Percentiles rank a stretch among this genome's conserved stretches.
phyloP scores from a whole-genome alignment of 2,888 invertebrate genomes.

The Morinoia aosen region DNA sequence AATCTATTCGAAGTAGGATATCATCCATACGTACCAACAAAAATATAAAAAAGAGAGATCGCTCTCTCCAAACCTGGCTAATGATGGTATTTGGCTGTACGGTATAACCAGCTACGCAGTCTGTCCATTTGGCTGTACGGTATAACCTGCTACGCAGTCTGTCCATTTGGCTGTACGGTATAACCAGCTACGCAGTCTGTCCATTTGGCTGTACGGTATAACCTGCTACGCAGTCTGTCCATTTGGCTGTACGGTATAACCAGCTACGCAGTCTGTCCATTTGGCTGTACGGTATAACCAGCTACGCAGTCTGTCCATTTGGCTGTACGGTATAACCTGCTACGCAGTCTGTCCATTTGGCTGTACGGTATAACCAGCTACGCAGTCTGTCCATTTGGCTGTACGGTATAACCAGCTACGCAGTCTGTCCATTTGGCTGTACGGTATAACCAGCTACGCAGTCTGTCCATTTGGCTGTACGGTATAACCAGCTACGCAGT shows the following conservation, averaged over 20 bases:
- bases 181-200: background rate
- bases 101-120: background rate
- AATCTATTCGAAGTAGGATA: background rate
- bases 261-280: background rate
- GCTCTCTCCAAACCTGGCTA: background rate
- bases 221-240: background rate
- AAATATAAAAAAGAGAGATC: background rate
- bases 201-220: background rate
- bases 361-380: background rate
- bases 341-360: background rate
- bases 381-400: background rate
- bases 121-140: background rate
- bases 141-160: background rate
- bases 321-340: background rate
- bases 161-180: background rate
- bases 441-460: background rate
- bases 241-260: background rate
- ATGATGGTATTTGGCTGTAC: background rate
- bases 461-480: background rate
- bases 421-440: background rate
- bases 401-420: background rate
- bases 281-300: background rate
- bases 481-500: background rate
- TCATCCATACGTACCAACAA: background rate
- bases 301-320: background rate